Evolutionary conservation across 2,888 invertebrate genomes (phyloP).

Genomic region (Caenorhabditis parvicauda): DNA sequence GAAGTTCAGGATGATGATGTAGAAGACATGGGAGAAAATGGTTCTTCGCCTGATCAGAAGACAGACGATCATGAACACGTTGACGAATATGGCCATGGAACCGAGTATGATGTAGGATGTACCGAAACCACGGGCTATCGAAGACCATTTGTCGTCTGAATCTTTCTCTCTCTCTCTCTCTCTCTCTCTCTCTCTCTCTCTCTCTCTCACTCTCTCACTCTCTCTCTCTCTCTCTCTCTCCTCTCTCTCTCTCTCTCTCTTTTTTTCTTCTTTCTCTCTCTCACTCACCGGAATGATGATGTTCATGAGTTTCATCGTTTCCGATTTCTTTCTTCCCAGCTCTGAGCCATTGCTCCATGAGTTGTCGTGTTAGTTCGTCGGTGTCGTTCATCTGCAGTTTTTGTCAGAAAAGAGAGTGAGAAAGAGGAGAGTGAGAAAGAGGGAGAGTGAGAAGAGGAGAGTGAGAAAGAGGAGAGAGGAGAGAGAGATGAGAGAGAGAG

Average conservation of each 20-base stretch:
- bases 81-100: constrained; percentile 29
- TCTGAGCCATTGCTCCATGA: background rate
- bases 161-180: background rate
- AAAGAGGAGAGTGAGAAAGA: too few relatives aligned
- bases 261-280: constrained; percentile 16
- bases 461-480: constrained; percentile 1
- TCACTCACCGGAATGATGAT: too few relatives aligned
- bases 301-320: too few relatives aligned
- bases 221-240: constrained; percentile 9
- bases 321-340: background rate
- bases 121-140: constrained; percentile 27
- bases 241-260: constrained; percentile 15
- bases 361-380: too few relatives aligned
- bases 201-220: background rate
- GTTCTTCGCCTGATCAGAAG: constrained; percentile 25
- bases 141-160: constrained; percentile 21
- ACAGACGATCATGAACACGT: constrained; percentile 27
- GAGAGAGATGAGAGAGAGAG: background rate
- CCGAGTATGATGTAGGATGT: constrained; percentile 30
- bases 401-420: too few relatives aligned
- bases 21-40: constrained; percentile 44
- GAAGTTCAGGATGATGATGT: constrained; percentile 50
- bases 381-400: too few relatives aligned
- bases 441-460: too few relatives aligned
- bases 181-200: background rate